Evolutionary conservation across 1,140 invertebrate genomes (phyloP), one percentile per base, ranked within the genome.

Genomic region (Drosophila sturtevanti): DNA sequence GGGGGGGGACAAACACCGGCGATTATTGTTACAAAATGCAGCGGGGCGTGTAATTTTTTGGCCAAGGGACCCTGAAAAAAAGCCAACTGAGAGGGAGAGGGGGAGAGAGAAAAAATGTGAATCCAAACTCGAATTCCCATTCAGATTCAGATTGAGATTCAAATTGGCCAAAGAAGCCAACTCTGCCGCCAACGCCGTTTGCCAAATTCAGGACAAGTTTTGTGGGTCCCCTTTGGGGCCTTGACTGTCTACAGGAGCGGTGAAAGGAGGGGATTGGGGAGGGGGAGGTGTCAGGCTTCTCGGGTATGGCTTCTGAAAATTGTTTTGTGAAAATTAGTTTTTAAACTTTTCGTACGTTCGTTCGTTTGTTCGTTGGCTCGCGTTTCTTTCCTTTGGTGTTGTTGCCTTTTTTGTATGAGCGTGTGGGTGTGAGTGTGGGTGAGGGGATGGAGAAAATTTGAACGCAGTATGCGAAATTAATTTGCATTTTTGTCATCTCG

Each of bases 311-410:
- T 77, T 59, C 79, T 72, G 79, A 77, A 89, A 89, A 87, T 89
- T 89, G 84, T 89, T 89, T 89, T 84, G 80, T 77, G 79, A 89
- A 89, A 89, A 89, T 89, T 89, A 89, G 84, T 89, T 89, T 87
- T 89, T 63, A 68, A 87, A 87, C 84, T 89, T 87, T 87, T 70
- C 69, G 27, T 31, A 59, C 71, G 75, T 76, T 66, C 63, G 72
- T 87, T 70, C 69, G 27, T 31, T 63, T 71, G 75, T 76, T 66
- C 63, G 72, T 76, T 76, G 76, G 38, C 59, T 54, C 34, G 59
- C 66, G 56, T 71, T 71, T 51, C 61, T 35, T 51, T 68, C 31
- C 67, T 61, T 55, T 68, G 58, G 58, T 38, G 14, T 41, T 66
- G 31, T 37, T 9, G 7, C n/a, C 18, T 14, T 31, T 31, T 31